Evolutionary conservation across 1,140 invertebrate species (phyloP).

Genomic region (Pemphigus obesinymphae): DNA sequence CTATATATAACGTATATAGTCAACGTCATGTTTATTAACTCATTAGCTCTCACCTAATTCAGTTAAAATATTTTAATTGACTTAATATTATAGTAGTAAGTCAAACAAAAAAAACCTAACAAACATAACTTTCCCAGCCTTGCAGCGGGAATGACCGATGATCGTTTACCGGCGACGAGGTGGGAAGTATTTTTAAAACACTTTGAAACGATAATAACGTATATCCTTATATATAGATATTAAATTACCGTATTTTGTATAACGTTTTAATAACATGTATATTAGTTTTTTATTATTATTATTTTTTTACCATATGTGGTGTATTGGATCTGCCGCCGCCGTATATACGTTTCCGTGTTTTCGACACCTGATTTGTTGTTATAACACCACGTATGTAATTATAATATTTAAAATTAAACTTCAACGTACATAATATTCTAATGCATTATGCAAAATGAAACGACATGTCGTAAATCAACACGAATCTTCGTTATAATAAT

Average conservation of each 20-base stretch:
- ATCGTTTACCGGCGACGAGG: no score
- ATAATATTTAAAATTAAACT: conserved; percentile 33
- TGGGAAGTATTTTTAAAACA: not conserved
- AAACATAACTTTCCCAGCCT: no score
- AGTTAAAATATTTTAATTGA: no score
- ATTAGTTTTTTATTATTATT: no score
- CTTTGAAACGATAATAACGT: not conserved
- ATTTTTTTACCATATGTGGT: not conserved
- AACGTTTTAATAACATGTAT: not conserved
- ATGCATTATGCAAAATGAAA: conserved; percentile 8
- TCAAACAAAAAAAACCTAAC: no score
- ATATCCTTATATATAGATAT: no score
- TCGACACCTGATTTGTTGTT: conserved; percentile 26
- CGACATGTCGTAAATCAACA: conserved; percentile 22
- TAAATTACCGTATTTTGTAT: no score
- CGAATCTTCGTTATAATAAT: not conserved
- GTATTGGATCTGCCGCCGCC: not conserved
- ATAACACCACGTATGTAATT: not conserved
- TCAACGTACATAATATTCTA: not conserved
- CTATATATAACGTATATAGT: no score
- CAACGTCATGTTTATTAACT: no score
- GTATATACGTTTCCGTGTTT: not conserved
- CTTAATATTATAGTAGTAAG: no score
- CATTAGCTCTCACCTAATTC: no score
- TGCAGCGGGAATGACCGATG: no score